Base-by-base conservation (phyloP, 2,888 invertebrate genomes). In the Mesochorus sp. region DNA sequence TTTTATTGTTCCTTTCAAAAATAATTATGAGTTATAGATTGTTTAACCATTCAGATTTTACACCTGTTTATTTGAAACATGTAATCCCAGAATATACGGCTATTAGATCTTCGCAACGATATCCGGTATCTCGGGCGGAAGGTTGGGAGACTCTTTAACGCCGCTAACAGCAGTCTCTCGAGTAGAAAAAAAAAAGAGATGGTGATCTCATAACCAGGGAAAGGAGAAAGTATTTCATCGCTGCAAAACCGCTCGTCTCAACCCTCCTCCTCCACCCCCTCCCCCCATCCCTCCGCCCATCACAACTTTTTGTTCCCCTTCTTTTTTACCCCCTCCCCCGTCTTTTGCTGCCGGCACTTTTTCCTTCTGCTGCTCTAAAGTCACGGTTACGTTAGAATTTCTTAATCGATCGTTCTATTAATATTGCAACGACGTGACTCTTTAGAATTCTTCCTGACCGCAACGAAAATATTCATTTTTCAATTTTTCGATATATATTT, bases 181-280 rank as follows among this genome's bases (percentile, higher is more conserved):
- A 61, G 64, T 73, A 74, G 64, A 77, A 77, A 77, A n/a, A n/a
- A n/a, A n/a, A 76, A 78, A 70, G 79, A 83, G 85, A 87, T 83
- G 86, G 85, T 87, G 86, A 89, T 90, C 89, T 89, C 88, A 88
- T 90, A 89, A 88, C 87, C 66, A 85, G 88, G 85, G 88, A 90
- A 90, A 91, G 89, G 91, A 87, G 91, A 91, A 90, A 90, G 89
- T 86, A 84, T 86, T 88, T 84, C 84, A 83, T 80, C 76, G 79
- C 79, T 72, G 77, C 80, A 83, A 84, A 82, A 82, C 80, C 71
- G 44, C 49, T 68, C 49, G 70, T 57, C 19, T 51, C 39, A 51
- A 26, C 53, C 67, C 73, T 31, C 44, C 64, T 70, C 68, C 26
- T 26, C 26, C 51, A 44, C 17, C 44, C 62, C 62, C 49, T 70